Conservation (phyloP, 2,797 vertebrate species). For the Adrianichthys oophorus region DNA sequence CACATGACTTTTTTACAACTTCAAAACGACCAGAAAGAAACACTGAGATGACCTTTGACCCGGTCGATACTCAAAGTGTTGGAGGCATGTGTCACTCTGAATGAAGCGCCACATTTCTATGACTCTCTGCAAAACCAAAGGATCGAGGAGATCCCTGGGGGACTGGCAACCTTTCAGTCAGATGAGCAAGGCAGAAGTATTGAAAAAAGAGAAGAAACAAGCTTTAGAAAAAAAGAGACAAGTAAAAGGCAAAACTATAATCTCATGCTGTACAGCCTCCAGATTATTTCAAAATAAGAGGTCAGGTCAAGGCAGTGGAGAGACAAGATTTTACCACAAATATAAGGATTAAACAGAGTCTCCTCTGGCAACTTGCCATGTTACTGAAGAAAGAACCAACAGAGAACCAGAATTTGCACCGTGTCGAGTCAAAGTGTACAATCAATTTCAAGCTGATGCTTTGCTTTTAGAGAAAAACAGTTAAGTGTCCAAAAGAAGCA, state of each 20-base stretch:
- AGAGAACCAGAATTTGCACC: conserved; percentile 50
- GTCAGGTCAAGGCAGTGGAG: conserved; percentile 46
- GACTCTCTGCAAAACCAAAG: conserved; percentile 28
- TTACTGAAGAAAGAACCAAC: conserved; percentile 39
- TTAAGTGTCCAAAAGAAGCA: conserved; percentile 33
- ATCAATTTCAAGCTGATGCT: conserved; percentile 65
- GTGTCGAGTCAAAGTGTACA: conserved; percentile 47
- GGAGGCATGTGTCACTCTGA: conserved; percentile 49
- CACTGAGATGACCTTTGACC: conserved; percentile 33
- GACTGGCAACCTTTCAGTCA: conserved; percentile 42
- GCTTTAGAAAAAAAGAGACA: conserved; percentile 6
- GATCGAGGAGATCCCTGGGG: conserved; percentile 42
- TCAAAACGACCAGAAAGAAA: conserved; percentile 45
- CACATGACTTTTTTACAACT: conserved; percentile 40
- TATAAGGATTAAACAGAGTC: conserved; percentile 59
- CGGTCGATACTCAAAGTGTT: conserved; percentile 32
- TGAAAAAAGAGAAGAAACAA: background rate
- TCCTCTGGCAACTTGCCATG: conserved; percentile 50
- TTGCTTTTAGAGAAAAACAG: conserved; percentile 64
- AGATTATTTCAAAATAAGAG: conserved; percentile 35
- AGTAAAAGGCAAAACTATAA: conserved; percentile 21
- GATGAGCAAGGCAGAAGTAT: conserved; percentile 27
- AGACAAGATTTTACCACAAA: conserved; percentile 60
- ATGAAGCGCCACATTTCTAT: conserved; percentile 14
- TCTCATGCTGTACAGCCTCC: conserved; percentile 18